These are phyloP conservation scores for Pao palembangensis DNA, from an alignment of 2,113 vertebrate genomes.

Conservation along the genomic window DNA sequence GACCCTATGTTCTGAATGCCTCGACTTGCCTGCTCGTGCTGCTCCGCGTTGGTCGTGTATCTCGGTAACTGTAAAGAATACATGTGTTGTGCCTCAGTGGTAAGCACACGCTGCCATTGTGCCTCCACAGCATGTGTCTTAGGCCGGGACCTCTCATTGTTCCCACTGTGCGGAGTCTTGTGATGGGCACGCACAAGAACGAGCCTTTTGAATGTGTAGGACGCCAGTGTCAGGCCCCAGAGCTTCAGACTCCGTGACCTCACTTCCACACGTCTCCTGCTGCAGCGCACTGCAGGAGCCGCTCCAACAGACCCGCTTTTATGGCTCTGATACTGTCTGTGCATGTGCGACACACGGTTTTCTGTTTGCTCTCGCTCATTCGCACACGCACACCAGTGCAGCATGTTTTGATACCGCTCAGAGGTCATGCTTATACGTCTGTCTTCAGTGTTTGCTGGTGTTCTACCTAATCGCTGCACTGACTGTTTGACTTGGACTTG, in stretches of 20 bases:
- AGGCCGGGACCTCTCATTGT: constrained; percentile 21
- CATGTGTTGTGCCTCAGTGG: constrained; percentile 12
- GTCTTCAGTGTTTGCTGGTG: constrained; percentile 41
- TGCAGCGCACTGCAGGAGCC: constrained; percentile 26
- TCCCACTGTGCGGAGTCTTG: constrained; percentile 68
- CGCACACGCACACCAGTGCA: neutral
- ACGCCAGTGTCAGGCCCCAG: constrained; percentile 58
- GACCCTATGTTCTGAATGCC: too few species aligned
- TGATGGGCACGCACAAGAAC: constrained; percentile 61
- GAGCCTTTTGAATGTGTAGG: constrained; percentile 73
- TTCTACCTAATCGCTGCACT: constrained; percentile 42
- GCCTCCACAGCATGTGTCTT: constrained; percentile 25
- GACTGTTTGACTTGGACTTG: constrained; percentile 57
- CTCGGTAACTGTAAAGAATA: constrained; percentile 31
- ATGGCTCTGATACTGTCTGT: constrained; percentile 34
- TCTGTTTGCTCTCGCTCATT: constrained; percentile 9
- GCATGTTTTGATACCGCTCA: constrained; percentile 36
- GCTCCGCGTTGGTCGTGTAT: constrained; percentile 19
- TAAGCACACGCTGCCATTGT: constrained; percentile 43
- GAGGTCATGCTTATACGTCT: constrained; percentile 52
- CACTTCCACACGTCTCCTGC: too few species aligned
- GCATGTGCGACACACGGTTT: constrained; percentile 6
- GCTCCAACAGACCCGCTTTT: constrained; percentile 23
- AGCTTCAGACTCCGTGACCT: neutral
- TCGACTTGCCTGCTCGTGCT: too few species aligned